phyloP scores from a whole-genome alignment of 1,140 invertebrate genomes.

The Chironomus tepperi region DNA sequence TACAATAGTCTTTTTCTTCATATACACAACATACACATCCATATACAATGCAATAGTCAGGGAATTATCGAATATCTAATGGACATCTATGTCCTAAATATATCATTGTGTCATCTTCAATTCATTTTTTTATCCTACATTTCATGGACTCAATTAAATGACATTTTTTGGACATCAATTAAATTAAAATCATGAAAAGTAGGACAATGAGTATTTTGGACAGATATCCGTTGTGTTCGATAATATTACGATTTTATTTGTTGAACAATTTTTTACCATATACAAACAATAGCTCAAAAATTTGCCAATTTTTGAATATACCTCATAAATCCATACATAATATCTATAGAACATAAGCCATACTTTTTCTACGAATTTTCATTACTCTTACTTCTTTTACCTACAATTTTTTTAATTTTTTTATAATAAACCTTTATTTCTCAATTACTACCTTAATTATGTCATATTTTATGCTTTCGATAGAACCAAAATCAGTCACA shows the following conservation, averaged over 20 bases:
- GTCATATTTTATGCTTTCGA: too few species aligned
- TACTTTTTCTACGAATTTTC: neutral
- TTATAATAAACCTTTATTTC: too few species aligned
- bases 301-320: slow-evolving; percentile 18
- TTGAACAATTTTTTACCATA: slow-evolving; percentile 16
- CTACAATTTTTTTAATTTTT: too few species aligned
- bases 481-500: neutral
- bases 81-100: neutral
- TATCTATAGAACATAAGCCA: neutral
- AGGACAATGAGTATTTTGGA: neutral
- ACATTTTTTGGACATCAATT: neutral
- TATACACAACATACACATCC: slow-evolving; percentile 16
- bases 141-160: neutral
- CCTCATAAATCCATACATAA: slow-evolving; percentile 16
- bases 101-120: too few species aligned
- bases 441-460: too few species aligned
- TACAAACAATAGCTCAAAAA: slow-evolving; percentile 21
- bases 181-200: neutral
- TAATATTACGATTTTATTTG: slow-evolving; percentile 5
- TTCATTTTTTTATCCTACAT: neutral
- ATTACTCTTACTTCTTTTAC: too few species aligned
- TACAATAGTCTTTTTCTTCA: slow-evolving; percentile 22
- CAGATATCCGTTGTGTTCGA: neutral
- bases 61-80: neutral
- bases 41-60: slow-evolving; percentile 15